Conservation (phyloP, 2,797 vertebrate species). For the Pseudomugil gertrudae region DNA sequence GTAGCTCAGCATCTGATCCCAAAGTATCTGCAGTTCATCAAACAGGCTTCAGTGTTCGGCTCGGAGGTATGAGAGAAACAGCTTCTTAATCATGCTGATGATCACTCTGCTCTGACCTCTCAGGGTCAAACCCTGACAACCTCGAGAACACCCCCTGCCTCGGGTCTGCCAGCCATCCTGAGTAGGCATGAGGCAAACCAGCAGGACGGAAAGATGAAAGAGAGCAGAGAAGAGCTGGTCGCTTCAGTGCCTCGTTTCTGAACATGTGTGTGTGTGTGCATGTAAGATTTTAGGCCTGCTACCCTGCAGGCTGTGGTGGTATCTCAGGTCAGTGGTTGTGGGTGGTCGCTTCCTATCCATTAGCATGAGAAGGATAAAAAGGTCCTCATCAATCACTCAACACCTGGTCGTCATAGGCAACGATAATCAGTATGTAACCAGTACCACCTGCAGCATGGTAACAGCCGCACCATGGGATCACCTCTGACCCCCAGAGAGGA, state of each 20-base stretch:
- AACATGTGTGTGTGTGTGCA: slow-evolving; percentile 25
- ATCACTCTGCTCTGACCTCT: slow-evolving; percentile 10
- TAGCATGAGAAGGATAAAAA: slow-evolving; percentile 59
- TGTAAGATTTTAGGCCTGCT: slow-evolving; percentile 55
- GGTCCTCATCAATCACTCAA: slow-evolving; percentile 74
- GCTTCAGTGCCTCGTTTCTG: slow-evolving; percentile 47
- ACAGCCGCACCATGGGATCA: not conserved
- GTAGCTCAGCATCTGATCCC: not conserved
- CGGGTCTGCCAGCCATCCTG: slow-evolving; percentile 29
- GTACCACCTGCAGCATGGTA: slow-evolving; percentile 45
- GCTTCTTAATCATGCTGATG: not conserved
- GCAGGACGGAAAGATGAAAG: slow-evolving; percentile 65
- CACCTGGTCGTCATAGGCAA: slow-evolving; percentile 59
- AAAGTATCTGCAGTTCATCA: not conserved
- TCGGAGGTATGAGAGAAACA: not conserved
- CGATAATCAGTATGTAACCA: slow-evolving; percentile 52
- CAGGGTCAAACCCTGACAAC: slow-evolving; percentile 18
- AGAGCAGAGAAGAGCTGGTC: slow-evolving; percentile 28
- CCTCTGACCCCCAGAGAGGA: slow-evolving; percentile 44
- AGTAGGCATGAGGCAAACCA: slow-evolving; percentile 38
- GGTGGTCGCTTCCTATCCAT: slow-evolving; percentile 79
- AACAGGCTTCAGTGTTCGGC: not conserved
- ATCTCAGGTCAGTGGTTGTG: slow-evolving; percentile 67
- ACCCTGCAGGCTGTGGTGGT: slow-evolving; percentile 66
- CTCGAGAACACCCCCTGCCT: slow-evolving; percentile 12